phyloP scores from a whole-genome alignment of 23 tunicate species.

The Halocynthia roretzi region DNA sequence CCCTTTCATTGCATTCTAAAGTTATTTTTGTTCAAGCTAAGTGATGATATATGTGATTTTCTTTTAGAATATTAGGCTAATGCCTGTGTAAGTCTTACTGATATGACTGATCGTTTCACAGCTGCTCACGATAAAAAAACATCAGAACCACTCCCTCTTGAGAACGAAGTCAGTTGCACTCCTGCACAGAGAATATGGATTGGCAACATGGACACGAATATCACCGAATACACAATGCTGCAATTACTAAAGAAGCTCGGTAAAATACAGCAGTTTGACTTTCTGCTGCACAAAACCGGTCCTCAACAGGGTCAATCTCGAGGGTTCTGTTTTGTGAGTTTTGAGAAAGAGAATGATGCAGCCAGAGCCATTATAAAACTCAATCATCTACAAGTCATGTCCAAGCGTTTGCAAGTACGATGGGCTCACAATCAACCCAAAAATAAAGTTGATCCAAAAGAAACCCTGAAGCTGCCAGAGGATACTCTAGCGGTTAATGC shows the following conservation, averaged over 20 bases:
- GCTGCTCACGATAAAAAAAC: conserved; percentile 33
- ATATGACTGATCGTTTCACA: conserved; percentile 27
- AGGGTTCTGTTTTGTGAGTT: conserved; percentile 70
- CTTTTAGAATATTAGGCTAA: too few species aligned
- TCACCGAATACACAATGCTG: conserved; percentile 41
- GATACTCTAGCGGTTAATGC: neutral
- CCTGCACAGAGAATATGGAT: conserved; percentile 35
- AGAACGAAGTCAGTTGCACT: conserved; percentile 15
- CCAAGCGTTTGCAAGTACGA: conserved; percentile 38
- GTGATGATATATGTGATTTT: too few species aligned
- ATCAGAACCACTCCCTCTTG: conserved; percentile 34
- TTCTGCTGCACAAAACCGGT: conserved; percentile 61
- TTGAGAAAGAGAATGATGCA: conserved; percentile 47
- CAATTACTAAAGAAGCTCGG: conserved; percentile 52
- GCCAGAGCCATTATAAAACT: conserved; percentile 33
- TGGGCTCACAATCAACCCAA: conserved; percentile 66
- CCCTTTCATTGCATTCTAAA: too few species aligned
- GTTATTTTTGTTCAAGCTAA: too few species aligned
- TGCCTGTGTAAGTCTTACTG: neutral
- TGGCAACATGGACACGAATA: conserved; percentile 26
- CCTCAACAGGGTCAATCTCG: conserved; percentile 53
- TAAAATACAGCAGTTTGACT: conserved; percentile 64
- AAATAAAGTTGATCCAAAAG: neutral
- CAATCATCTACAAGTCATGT: conserved; percentile 37
- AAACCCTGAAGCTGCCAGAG: conserved; percentile 7